Evolutionary conservation across 2,888 invertebrate species (phyloP).

Genomic region (Torymus texanus): DNA sequence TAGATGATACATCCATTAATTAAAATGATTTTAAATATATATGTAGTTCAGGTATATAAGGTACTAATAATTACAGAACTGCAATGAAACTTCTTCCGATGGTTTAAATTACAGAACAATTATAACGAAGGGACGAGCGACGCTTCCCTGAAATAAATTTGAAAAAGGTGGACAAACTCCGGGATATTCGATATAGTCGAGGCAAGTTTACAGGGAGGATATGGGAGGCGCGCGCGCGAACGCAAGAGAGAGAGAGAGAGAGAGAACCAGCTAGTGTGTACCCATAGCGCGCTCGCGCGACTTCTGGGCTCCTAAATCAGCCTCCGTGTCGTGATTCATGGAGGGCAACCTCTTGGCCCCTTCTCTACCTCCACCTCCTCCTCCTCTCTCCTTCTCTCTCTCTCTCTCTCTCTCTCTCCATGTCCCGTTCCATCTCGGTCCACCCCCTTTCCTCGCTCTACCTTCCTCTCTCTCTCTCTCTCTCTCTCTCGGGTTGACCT

Average conservation of each 20-base stretch:
- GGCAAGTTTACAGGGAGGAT: slow-evolving; percentile 56
- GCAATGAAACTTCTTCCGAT: too few relatives aligned
- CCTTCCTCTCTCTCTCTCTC: slow-evolving; percentile 61
- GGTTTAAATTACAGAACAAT: too few relatives aligned
- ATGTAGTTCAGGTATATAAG: too few relatives aligned
- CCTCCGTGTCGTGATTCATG: slow-evolving; percentile 75
- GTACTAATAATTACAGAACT: too few relatives aligned
- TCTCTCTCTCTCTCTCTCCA: slow-evolving; percentile 51
- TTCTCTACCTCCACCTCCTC: slow-evolving; percentile 53
- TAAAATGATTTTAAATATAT: too few relatives aligned
- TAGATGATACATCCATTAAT: too few relatives aligned
- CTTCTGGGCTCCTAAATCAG: slow-evolving; percentile 74
- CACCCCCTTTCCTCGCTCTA: slow-evolving; percentile 64
- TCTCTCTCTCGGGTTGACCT: slow-evolving; percentile 66
- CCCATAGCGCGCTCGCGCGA: slow-evolving; percentile 64
- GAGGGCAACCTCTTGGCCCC: slow-evolving; percentile 72
- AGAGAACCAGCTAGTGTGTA: slow-evolving; percentile 13
- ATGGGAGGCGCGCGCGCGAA: slow-evolving; percentile 59
- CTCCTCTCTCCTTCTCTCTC: too few relatives aligned
- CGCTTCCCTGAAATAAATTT: background rate
- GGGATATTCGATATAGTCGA: slow-evolving; percentile 41
- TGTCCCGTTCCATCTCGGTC: slow-evolving; percentile 55
- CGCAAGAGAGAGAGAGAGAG: too few relatives aligned
- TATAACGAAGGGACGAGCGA: too few relatives aligned
- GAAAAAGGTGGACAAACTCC: slow-evolving; percentile 16